These are phyloP conservation scores for Machaerirhynchus nigripectus DNA, from an alignment of 2,113 vertebrate genomes.

Conservation along the genomic window DNA sequence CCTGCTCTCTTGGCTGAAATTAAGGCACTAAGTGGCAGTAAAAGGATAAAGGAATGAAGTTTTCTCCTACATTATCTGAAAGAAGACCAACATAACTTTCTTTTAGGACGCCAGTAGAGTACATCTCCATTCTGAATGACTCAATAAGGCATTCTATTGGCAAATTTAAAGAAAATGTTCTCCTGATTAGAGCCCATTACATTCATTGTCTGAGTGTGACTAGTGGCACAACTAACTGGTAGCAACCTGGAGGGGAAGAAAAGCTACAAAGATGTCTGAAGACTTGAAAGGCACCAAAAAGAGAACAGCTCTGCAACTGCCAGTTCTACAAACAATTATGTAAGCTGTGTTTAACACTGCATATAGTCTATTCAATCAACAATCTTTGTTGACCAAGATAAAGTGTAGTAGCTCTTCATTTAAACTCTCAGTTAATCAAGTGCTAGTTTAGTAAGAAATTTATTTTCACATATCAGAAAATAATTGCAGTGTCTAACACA, in stretches of 20 bases:
- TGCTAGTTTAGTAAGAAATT: constrained; percentile 83
- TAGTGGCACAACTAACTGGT: constrained; percentile 53
- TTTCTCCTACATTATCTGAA: constrained; percentile 19
- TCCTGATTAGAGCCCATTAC: constrained; percentile 72
- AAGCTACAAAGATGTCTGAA: constrained; percentile 57
- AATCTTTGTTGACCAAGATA: constrained; percentile 49
- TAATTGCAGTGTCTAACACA: constrained; percentile 84
- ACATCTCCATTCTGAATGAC: constrained; percentile 59
- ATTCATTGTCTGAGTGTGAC: constrained; percentile 74
- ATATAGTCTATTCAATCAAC: constrained; percentile 52
- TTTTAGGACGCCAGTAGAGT: constrained; percentile 62
- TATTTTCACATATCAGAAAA: constrained; percentile 85
- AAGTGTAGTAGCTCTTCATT: constrained; percentile 63
- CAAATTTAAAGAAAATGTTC: constrained; percentile 71
- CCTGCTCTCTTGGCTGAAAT: constrained; percentile 75
- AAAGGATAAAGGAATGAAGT: constrained; percentile 64
- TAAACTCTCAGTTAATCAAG: constrained; percentile 71
- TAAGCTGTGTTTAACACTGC: constrained; percentile 77
- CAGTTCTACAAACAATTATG: constrained; percentile 65
- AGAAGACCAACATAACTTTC: constrained; percentile 17
- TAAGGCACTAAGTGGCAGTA: constrained; percentile 82
- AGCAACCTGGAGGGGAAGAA: constrained; percentile 18
- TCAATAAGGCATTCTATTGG: constrained; percentile 80
- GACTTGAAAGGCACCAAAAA: constrained; percentile 76
- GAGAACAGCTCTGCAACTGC: constrained; percentile 71